A percentile compares a stretch with the other conserved stretches of the same genome.
phyloP scores from a whole-genome alignment of 2,888 invertebrate genomes.

The Lycophotia porphyrea region DNA sequence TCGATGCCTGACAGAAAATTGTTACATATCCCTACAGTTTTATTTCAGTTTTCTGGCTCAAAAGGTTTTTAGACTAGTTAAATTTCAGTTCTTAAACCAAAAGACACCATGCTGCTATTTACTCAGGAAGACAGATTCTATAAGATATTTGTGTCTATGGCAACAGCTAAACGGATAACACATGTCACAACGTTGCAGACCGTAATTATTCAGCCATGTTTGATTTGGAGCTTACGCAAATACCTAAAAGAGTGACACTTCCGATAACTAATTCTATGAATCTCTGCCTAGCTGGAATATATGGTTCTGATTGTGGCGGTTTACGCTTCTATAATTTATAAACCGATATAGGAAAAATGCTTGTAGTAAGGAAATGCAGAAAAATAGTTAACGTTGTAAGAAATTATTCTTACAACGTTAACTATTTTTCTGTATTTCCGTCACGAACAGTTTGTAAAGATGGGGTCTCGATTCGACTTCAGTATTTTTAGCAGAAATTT shows the following conservation, averaged over 20 bases:
- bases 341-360: not conserved
- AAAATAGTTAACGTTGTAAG: too few species aligned
- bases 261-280: slow-evolving; percentile 10
- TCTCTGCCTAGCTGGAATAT: not conserved
- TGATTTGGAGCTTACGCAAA: slow-evolving; percentile 41
- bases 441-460: not conserved
- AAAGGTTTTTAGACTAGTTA: not conserved
- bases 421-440: too few species aligned
- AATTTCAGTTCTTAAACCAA: not conserved
- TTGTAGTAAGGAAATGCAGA: not conserved
- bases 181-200: slow-evolving; percentile 31
- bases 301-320: not conserved
- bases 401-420: too few species aligned
- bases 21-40: not conserved
- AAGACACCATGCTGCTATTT: not conserved
- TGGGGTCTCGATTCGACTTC: not conserved
- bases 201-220: slow-evolving; percentile 58
- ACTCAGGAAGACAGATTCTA: not conserved
- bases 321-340: not conserved
- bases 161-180: slow-evolving; percentile 17
- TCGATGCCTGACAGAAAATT: not conserved
- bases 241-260: slow-evolving; percentile 20
- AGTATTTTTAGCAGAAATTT: not conserved
- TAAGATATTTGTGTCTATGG: not conserved
- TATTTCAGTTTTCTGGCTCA: not conserved